A percentile compares a stretch with the other conserved stretches of the same genome.
These are phyloP conservation scores for Megalops atlanticus DNA, from an alignment of 2,113 vertebrate species.

Conservation along the genomic window DNA sequence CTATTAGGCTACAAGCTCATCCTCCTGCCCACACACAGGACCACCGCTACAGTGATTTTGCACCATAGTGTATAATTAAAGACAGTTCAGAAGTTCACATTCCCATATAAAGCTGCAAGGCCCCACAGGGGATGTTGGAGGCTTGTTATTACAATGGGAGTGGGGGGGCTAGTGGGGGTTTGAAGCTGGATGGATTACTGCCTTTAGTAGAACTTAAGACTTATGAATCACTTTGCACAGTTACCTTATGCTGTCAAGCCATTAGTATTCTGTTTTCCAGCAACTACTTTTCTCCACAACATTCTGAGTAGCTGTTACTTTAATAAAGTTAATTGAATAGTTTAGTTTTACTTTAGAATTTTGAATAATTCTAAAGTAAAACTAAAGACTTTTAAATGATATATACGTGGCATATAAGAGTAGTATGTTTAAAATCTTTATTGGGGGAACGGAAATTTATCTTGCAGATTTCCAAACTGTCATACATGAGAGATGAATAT, in stretches of 20 bases:
- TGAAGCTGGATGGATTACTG: constrained; percentile 4
- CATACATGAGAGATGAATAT: too few relatives aligned
- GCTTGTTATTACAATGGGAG: background rate
- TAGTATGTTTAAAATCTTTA: too few relatives aligned
- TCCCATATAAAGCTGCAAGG: background rate
- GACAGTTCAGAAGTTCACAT: background rate
- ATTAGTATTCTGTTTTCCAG: background rate
- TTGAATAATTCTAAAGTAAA: too few relatives aligned
- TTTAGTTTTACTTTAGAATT: too few relatives aligned
- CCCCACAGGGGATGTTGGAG: constrained; percentile 8
- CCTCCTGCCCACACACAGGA: background rate
- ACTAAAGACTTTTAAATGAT: too few relatives aligned
- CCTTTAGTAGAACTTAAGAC: background rate
- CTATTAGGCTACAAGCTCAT: background rate
- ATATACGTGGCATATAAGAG: too few relatives aligned
- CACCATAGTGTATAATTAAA: background rate
- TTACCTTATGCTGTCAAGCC: background rate
- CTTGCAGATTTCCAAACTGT: too few relatives aligned
- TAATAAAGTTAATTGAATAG: too few relatives aligned
- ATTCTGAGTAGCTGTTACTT: too few relatives aligned
- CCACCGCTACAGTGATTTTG: background rate
- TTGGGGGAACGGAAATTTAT: too few relatives aligned
- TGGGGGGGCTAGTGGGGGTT: background rate
- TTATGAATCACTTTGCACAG: background rate
- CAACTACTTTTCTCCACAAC: too few relatives aligned